Percentiles rank a stretch among this genome's conserved stretches.
phyloP scores from a whole-genome alignment of 1,140 invertebrate genomes.

The Archivesica marissinica region DNA sequence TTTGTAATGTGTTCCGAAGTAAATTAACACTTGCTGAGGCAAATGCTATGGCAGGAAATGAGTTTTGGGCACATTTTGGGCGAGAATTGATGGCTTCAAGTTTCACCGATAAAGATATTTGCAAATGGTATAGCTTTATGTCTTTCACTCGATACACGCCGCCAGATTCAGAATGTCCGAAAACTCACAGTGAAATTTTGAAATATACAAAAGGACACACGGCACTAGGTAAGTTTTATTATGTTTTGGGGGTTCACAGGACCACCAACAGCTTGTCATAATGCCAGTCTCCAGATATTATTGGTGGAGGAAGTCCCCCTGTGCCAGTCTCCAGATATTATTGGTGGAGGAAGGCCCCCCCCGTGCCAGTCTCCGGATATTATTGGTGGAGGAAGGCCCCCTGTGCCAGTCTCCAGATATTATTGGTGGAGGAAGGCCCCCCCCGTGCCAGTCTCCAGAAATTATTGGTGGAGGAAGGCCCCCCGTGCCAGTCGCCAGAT shows the following conservation, averaged over 20 bases:
- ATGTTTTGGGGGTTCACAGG: neutral
- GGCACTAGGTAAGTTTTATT: constrained; percentile 89
- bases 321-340: no score
- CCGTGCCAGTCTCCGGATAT: no score
- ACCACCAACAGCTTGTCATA: no score
- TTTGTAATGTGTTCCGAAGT: constrained; percentile 87
- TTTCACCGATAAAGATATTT: constrained; percentile 86
- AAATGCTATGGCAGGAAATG: constrained; percentile 89
- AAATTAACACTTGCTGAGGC: constrained; percentile 89
- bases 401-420: no score
- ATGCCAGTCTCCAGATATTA: no score
- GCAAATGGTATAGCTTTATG: constrained; percentile 95
- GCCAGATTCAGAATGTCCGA: constrained; percentile 80
- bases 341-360: no score
- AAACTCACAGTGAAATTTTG: constrained; percentile 90
- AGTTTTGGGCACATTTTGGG: constrained; percentile 94
- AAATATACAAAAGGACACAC: constrained; percentile 90
- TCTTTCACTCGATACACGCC: constrained; percentile 93
- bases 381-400: no score
- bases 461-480: no score
- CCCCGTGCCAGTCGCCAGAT: no score
- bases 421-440: no score
- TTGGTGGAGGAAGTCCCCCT: no score
- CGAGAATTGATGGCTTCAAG: constrained; percentile 89
- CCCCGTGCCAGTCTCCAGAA: no score